phyloP scores from a whole-genome alignment of 2,113 vertebrate genomes.

The Cricetomys ansorgei region DNA sequence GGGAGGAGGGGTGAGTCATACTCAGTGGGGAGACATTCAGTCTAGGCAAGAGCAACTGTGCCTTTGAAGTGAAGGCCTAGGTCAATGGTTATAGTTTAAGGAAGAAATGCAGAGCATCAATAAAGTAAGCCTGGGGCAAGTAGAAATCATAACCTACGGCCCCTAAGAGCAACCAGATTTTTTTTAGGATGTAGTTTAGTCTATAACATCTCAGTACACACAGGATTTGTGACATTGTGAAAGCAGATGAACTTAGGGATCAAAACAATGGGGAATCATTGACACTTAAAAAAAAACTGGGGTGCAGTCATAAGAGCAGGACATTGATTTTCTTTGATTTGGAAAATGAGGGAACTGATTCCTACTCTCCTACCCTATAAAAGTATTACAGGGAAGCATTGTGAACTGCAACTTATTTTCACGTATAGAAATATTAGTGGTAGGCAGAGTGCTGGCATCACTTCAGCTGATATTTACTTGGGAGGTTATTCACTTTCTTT shows the following conservation, averaged over 20 bases:
- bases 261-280: neutral
- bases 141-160: neutral
- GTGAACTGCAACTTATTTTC: neutral
- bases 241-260: neutral
- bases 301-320: neutral
- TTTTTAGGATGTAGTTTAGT: neutral
- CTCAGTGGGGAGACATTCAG: neutral
- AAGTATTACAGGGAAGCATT: neutral
- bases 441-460: neutral
- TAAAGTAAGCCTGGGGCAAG: constrained; percentile 24
- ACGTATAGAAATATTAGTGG: too few relatives aligned
- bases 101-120: constrained; percentile 68
- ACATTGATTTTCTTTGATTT: neutral
- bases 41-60: neutral
- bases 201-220: neutral
- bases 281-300: neutral
- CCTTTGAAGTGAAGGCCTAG: neutral
- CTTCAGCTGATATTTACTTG: neutral
- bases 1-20: neutral
- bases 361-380: neutral
- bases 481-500: neutral
- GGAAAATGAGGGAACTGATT: neutral
- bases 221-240: neutral
- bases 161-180: neutral
- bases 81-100: constrained; percentile 37